Conservation (phyloP, 2,797 vertebrate genomes). For the Anabas testudineus region DNA sequence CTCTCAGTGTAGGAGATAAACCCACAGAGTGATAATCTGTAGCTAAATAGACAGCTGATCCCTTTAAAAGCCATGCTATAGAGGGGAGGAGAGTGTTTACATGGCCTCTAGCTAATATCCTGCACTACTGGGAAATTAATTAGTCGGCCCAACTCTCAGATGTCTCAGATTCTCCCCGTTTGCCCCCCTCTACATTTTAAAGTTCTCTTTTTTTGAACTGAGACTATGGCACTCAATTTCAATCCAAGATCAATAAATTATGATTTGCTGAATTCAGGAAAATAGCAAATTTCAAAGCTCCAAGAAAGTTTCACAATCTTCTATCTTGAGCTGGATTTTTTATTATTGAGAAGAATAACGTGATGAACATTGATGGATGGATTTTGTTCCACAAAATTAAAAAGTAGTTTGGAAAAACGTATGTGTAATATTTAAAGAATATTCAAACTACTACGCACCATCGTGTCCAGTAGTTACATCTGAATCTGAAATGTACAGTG, state of each 20-base stretch:
- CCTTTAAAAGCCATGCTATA: conserved; percentile 51
- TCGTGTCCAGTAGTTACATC: too few species aligned
- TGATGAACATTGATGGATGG: too few species aligned
- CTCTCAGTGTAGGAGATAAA: conserved; percentile 54
- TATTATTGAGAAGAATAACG: not conserved
- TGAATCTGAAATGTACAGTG: too few species aligned
- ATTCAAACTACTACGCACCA: too few species aligned
- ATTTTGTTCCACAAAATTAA: too few species aligned
- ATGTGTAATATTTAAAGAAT: too few species aligned
- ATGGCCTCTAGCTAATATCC: conserved; percentile 63
- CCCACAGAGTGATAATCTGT: conserved; percentile 67
- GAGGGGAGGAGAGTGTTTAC: conserved; percentile 68
- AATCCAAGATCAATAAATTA: conserved; percentile 7
- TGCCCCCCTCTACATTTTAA: not conserved
- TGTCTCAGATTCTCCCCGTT: conserved; percentile 12
- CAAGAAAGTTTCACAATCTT: not conserved
- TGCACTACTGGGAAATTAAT: conserved; percentile 70
- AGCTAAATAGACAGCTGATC: conserved; percentile 71
- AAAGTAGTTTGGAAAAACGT: too few species aligned
- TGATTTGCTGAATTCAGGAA: not conserved
- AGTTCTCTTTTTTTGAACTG: conserved; percentile 2
- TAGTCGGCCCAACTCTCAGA: conserved; percentile 51
- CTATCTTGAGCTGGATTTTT: not conserved
- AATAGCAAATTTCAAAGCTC: conserved; percentile 29
- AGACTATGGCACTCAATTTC: conserved; percentile 3